phyloP scores from a whole-genome alignment of 2,888 invertebrate species.

The Melanophora roralis region DNA sequence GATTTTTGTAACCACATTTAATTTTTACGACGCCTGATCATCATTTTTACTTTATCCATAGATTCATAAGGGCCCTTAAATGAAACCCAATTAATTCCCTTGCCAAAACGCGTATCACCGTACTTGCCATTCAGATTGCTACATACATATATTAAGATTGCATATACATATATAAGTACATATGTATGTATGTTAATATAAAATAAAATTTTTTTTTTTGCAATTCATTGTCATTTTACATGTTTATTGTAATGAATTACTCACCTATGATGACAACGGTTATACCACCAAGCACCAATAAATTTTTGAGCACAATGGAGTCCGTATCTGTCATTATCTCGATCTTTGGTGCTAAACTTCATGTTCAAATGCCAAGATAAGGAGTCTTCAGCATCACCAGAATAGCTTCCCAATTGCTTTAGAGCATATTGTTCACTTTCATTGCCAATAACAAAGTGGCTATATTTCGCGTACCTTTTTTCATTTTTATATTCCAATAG shows the following conservation, averaged over 20 bases:
- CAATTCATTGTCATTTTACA: too few species aligned
- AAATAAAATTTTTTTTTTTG: background rate
- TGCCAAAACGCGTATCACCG: background rate
- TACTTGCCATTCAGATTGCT: conserved; percentile 27
- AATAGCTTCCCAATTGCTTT: conserved; percentile 28
- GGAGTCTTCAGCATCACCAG: conserved; percentile 39
- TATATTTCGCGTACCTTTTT: conserved; percentile 14
- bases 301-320: conserved; percentile 4
- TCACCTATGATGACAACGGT: background rate
- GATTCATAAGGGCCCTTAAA: background rate
- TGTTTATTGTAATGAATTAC: too few species aligned
- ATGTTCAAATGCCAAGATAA: background rate
- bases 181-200: too few species aligned
- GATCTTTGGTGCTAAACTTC: conserved; percentile 38
- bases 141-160: too few species aligned
- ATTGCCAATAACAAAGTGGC: conserved; percentile 17
- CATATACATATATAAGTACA: too few species aligned
- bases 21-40: background rate
- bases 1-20: too few species aligned
- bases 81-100: background rate
- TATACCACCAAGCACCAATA: background rate
- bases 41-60: background rate
- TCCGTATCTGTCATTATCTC: conserved; percentile 1
- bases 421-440: conserved; percentile 3
- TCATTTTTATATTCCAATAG: conserved; percentile 12